These are phyloP conservation scores for Perodicticus potto DNA, from an alignment of 2,797 vertebrate species.

Conservation along the genomic window DNA sequence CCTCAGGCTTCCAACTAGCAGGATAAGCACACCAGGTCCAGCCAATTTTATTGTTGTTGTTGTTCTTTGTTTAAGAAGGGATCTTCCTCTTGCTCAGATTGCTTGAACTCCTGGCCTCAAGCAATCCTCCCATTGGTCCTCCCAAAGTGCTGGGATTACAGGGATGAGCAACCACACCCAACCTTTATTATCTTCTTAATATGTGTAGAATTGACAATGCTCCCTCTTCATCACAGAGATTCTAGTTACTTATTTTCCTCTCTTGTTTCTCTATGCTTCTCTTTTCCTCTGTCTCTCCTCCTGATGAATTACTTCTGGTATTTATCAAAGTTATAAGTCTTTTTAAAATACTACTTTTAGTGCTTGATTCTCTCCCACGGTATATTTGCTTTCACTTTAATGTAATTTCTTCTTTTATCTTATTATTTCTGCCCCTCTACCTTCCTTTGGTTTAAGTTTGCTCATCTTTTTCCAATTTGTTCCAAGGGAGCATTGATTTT, in stretches of 20 bases:
- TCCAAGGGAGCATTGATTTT: neutral
- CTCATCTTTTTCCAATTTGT: neutral
- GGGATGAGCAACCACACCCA: no score
- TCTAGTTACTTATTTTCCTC: neutral
- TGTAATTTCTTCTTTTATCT: neutral
- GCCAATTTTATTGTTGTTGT: no score
- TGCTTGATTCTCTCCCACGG: neutral
- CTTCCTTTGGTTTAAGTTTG: neutral
- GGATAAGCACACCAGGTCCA: no score
- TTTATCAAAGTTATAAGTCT: neutral
- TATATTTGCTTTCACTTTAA: conserved; percentile 4
- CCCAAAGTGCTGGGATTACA: no score
- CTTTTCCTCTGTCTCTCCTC: neutral
- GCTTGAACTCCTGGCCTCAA: no score
- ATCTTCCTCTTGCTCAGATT: no score
- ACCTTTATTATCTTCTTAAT: neutral
- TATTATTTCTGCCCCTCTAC: neutral
- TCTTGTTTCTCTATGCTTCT: neutral
- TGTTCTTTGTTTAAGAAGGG: no score
- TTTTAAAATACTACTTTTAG: conserved; percentile 2
- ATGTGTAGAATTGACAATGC: neutral
- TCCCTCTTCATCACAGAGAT: neutral
- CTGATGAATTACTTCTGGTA: neutral
- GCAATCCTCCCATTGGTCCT: no score
- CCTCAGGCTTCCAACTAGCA: no score